Percentiles rank a stretch among this genome's conserved stretches.
These are phyloP conservation scores for Dromas ardeola DNA, from an alignment of 2,113 vertebrate species.

Conservation along the genomic window DNA sequence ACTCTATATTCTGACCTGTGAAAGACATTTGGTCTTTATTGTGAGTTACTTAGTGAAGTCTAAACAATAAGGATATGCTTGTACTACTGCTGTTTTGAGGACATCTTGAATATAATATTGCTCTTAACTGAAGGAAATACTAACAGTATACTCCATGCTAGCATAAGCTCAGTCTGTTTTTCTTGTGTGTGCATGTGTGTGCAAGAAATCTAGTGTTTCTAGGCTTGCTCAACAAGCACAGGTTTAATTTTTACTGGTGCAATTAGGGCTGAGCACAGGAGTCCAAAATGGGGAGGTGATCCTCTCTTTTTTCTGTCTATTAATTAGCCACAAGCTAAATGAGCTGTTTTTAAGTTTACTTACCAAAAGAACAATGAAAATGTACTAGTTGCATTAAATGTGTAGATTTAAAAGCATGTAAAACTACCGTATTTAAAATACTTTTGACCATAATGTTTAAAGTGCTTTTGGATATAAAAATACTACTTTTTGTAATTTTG, in stretches of 20 bases:
- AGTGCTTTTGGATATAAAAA: slow-evolving; percentile 56
- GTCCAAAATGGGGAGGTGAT: not conserved
- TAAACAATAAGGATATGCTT: not conserved
- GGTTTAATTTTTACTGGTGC: not conserved
- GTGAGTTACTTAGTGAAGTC: not conserved
- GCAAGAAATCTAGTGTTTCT: not conserved
- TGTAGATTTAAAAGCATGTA: slow-evolving; percentile 9
- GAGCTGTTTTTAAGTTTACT: not conserved
- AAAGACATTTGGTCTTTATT: not conserved
- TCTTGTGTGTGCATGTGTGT: not conserved
- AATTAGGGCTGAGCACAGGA: not conserved
- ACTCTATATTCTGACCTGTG: not conserved
- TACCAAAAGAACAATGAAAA: not conserved
- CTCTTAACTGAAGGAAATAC: not conserved
- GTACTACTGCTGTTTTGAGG: not conserved
- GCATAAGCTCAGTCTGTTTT: not conserved
- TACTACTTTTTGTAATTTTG: slow-evolving; percentile 57
- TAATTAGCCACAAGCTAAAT: not conserved
- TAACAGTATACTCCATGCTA: not conserved
- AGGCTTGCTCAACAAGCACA: not conserved
- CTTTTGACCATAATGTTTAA: slow-evolving; percentile 43
- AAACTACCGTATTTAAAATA: not conserved
- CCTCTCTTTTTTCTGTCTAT: not conserved
- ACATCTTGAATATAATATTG: not conserved
- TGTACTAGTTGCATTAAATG: not conserved